Conservation (phyloP, 2,888 invertebrate genomes). For the Calameuta idolon region DNA sequence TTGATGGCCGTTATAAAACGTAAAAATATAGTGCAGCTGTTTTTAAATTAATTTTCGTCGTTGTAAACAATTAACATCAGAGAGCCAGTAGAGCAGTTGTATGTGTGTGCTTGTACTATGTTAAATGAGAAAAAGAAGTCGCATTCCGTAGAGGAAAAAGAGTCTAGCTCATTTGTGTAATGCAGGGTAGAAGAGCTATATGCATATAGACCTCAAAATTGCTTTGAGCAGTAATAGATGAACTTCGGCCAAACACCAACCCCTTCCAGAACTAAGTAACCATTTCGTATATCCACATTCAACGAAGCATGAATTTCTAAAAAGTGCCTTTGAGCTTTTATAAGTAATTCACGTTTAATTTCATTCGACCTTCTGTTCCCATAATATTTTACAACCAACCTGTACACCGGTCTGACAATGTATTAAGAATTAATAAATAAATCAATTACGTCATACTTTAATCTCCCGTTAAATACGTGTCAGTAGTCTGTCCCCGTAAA, state of each 20-base stretch:
- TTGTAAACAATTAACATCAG: background rate
- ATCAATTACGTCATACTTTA: background rate
- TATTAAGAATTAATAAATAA: background rate
- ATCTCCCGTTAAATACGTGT: background rate
- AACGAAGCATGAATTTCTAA: background rate
- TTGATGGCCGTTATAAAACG: background rate
- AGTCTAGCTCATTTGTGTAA: constrained; percentile 24
- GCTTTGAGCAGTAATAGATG: background rate
- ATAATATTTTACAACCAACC: background rate
- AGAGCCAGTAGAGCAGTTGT: background rate
- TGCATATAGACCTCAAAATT: background rate
- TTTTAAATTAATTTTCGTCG: background rate
- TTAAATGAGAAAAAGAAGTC: constrained; percentile 29
- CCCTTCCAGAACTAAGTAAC: background rate
- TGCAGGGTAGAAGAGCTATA: constrained; percentile 6
- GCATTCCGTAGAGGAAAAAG: constrained; percentile 9
- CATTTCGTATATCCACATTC: background rate
- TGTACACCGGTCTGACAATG: background rate
- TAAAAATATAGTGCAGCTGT: background rate
- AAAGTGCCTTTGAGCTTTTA: background rate
- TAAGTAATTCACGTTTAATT: background rate
- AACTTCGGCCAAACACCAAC: background rate
- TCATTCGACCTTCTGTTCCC: background rate
- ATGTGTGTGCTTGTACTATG: constrained; percentile 11
- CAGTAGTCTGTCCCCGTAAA: background rate